Conservation (phyloP, 1,140 invertebrate species). For the Bombus fervidus region DNA sequence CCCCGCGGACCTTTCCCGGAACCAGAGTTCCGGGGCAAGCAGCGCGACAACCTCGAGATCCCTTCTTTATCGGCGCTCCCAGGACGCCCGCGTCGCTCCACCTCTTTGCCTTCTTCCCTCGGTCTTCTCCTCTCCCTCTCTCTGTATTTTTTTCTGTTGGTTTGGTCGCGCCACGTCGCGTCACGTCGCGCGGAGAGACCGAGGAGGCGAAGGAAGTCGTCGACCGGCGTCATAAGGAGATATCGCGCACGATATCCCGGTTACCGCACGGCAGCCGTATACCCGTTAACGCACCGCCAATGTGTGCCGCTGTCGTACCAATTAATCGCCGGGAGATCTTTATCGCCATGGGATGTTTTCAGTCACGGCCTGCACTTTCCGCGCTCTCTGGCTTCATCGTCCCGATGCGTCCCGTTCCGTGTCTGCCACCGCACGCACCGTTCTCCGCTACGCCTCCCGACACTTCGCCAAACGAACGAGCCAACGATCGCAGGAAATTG, state of each 20-base stretch:
- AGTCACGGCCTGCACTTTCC: slow-evolving; percentile 73
- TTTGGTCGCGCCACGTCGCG: slow-evolving; percentile 27
- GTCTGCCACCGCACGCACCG: not conserved
- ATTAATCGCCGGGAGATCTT: slow-evolving; percentile 81
- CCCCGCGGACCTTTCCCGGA: slow-evolving; percentile 69
- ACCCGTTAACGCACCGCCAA: slow-evolving; percentile 61
- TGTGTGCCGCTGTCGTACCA: slow-evolving; percentile 80
- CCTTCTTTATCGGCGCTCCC: slow-evolving; percentile 78
- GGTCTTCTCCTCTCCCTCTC: not conserved
- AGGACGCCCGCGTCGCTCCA: not conserved
- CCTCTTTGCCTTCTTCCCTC: not conserved
- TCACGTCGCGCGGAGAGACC: not conserved
- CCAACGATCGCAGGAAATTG: slow-evolving; percentile 45
- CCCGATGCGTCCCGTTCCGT: slow-evolving; percentile 38
- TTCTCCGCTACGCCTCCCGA: no score
- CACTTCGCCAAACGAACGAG: no score
- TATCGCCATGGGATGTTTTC: slow-evolving; percentile 81
- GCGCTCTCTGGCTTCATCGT: slow-evolving; percentile 54
- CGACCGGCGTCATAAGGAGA: slow-evolving; percentile 66
- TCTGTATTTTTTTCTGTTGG: not conserved
- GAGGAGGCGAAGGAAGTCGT: slow-evolving; percentile 47
- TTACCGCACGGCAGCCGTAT: slow-evolving; percentile 60
- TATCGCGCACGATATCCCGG: slow-evolving; percentile 62
- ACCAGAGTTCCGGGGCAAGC: slow-evolving; percentile 68
- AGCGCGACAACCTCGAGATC: slow-evolving; percentile 47